phyloP scores from a whole-genome alignment of 1,140 invertebrate species.

The Drosophila tsacasi region DNA sequence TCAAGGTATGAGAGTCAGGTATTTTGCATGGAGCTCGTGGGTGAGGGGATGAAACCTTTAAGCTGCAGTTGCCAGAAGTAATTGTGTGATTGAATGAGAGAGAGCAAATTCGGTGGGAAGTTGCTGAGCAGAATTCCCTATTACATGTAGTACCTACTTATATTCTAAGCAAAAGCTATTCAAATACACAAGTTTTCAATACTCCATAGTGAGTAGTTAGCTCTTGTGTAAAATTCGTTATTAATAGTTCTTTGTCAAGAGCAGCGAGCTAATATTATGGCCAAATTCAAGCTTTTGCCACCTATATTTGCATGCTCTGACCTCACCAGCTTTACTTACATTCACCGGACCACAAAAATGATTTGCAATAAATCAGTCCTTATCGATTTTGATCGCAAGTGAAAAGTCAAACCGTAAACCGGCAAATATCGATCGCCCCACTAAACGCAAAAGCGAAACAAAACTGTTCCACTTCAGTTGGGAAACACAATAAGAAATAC shows the following conservation, averaged over 20 bases:
- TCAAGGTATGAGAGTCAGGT: slow-evolving; percentile 30
- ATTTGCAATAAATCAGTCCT: slow-evolving; percentile 45
- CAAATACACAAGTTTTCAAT: background rate
- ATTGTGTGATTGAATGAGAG: background rate
- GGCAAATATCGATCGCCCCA: slow-evolving; percentile 37
- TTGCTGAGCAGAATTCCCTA: background rate
- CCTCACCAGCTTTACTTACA: background rate
- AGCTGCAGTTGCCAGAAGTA: slow-evolving; percentile 17
- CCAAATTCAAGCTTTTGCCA: background rate
- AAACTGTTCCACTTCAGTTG: slow-evolving; percentile 72
- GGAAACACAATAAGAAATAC: slow-evolving; percentile 36
- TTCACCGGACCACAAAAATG: slow-evolving; percentile 10
- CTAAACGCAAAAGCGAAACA: slow-evolving; percentile 43
- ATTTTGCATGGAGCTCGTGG: slow-evolving; percentile 15
- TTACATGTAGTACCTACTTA: no score
- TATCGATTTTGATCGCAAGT: slow-evolving; percentile 37
- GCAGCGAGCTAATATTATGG: background rate
- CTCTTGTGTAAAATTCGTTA: no score
- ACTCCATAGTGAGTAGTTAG: no score
- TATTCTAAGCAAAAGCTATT: background rate
- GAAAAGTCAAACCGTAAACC: slow-evolving; percentile 20
- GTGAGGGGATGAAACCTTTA: slow-evolving; percentile 5
- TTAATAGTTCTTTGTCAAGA: background rate
- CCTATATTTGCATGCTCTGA: background rate
- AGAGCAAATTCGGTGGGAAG: slow-evolving; percentile 12